Conservation (phyloP, 2,797 vertebrate genomes). For the Alauda arvensis region DNA sequence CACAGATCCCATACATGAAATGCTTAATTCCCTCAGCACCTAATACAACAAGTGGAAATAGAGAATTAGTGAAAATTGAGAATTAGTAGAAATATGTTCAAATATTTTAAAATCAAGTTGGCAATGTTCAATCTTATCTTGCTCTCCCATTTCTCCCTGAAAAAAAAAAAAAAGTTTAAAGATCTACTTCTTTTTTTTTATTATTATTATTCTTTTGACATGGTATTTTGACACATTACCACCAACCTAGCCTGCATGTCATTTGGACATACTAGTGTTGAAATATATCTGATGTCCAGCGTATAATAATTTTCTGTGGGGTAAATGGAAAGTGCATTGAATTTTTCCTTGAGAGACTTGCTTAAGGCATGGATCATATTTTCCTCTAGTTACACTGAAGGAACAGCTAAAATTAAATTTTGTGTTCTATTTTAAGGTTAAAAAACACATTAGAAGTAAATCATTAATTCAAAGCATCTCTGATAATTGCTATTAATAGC, state of each 20-base stretch:
- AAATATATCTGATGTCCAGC: not conserved
- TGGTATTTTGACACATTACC: not conserved
- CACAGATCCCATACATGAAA: not conserved
- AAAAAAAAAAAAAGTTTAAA: not conserved
- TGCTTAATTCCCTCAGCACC: not conserved
- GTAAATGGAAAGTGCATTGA: not conserved
- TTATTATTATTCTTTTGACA: not conserved
- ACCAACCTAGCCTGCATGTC: not conserved
- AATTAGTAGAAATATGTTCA: not conserved
- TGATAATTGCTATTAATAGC: slow-evolving; percentile 44
- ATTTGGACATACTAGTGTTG: not conserved
- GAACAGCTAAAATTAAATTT: slow-evolving; percentile 11
- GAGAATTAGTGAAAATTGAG: not conserved
- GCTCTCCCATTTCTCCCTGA: not conserved
- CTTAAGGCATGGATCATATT: slow-evolving; percentile 17
- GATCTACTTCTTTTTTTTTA: not conserved
- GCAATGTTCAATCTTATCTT: not conserved
- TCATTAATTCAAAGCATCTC: slow-evolving; percentile 24
- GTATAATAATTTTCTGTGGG: not conserved
- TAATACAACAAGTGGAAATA: not conserved
- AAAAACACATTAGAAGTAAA: slow-evolving; percentile 45
- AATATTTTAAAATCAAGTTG: not conserved
- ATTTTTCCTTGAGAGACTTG: slow-evolving; percentile 7
- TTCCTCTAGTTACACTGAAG: not conserved
- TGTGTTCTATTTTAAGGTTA: slow-evolving; percentile 45